These are phyloP conservation scores for Oxygymnocypris stewartii DNA, from an alignment of 2,113 vertebrate genomes.

Conservation along the genomic window DNA sequence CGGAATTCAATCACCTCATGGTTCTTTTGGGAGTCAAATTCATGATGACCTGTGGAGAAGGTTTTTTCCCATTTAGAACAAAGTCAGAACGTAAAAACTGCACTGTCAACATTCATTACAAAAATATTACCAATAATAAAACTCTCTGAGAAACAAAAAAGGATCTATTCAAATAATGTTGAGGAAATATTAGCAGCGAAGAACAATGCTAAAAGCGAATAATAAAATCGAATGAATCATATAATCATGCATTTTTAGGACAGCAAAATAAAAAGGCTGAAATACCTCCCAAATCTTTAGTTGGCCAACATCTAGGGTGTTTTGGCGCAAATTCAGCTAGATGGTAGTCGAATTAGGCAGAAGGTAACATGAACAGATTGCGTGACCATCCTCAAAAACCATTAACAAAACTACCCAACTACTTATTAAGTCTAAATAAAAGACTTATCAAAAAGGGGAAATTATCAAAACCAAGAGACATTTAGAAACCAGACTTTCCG, in stretches of 20 bases:
- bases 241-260: not conserved
- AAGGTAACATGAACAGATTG: not conserved
- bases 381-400: not conserved
- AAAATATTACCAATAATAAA: not conserved
- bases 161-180: not conserved
- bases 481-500: not conserved
- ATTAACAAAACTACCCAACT: not conserved
- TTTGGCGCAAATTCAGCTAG: not conserved
- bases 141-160: not conserved
- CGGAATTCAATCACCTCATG: constrained; percentile 92
- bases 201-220: not conserved
- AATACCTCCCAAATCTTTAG: not conserved
- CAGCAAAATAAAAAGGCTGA: not conserved
- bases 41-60: constrained; percentile 83
- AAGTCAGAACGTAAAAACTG: not conserved
- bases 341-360: not conserved
- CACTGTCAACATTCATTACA: not conserved
- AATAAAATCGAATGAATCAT: not conserved
- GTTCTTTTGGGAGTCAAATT: constrained; percentile 90
- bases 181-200: not conserved
- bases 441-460: not conserved
- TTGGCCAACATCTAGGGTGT: not conserved
- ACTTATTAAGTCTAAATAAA: not conserved
- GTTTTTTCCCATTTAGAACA: not conserved
- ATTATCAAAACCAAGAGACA: not conserved